Base-by-base conservation (phyloP, 2,113 vertebrate genomes). In the Smithornis capensis region DNA sequence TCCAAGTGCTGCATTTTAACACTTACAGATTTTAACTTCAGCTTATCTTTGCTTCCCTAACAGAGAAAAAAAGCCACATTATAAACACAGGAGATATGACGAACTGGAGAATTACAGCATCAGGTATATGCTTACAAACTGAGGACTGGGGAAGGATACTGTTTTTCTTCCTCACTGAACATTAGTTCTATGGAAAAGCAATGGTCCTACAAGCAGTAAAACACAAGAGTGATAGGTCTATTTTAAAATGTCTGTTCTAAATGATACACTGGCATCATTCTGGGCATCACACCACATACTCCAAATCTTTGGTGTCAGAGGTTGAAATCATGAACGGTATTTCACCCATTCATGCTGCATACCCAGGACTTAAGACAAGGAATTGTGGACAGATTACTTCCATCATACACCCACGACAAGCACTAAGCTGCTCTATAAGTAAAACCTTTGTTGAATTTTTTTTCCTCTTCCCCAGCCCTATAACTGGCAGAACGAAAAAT, bases 351-450 rank as follows among this genome's bases (percentile, higher is more conserved):
- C 81, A 83, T 12, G 53, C 76, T 63, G 57, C 90, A 75, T 7
- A 37, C 42, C 65, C 42, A 47, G n/a, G 44, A 83, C 79, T 11
- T 70, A 27, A 74, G 90, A 89, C 56, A 47, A 2, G 0, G 69
- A 59, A 77, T 28, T 38, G 68, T 9, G 49, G 86, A 94, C 89
- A 94, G 95, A 94, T 89, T 69, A 31, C n/a, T 95, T 94, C 89
- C 92, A 95, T 94, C 91, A 94, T 68, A 59, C 76, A 71, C 8
- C 42, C 60, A 31, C 90, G 90, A 96, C 94, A 96, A 90, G 82
- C 73, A 68, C 37, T 80, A 95, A 90, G 68, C 79, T 92, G 64
- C 44, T 78, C 49, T 37, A 70, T 52, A 86, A 95, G 87, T 31
- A 79, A 73, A 62, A 96, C 42, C 69, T 86, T 87, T 89, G 91